Evolutionary conservation across 2,797 vertebrate genomes (phyloP).

Genomic region (Semotilus atromaculatus): DNA sequence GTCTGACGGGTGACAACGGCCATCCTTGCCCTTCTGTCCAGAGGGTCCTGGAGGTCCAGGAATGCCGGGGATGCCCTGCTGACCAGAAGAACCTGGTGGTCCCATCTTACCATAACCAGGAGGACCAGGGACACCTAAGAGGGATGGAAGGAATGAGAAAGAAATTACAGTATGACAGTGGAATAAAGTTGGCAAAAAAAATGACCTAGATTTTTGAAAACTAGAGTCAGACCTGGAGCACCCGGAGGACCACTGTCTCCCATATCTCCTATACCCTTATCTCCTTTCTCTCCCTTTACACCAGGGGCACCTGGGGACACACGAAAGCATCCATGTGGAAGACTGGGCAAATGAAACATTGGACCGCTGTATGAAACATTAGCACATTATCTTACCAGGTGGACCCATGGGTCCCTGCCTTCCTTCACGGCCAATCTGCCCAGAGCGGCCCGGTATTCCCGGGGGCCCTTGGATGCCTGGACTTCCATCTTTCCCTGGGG

Average conservation of each 20-base stretch:
- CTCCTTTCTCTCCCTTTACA: slow-evolving; percentile 87
- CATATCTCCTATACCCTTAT: slow-evolving; percentile 88
- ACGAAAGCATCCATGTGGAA: slow-evolving; percentile 22
- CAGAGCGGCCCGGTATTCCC: slow-evolving; percentile 86
- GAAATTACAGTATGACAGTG: background rate
- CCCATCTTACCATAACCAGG: slow-evolving; percentile 95
- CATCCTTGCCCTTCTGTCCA: slow-evolving; percentile 87
- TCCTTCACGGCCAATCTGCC: slow-evolving; percentile 92
- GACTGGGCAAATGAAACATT: slow-evolving; percentile 1
- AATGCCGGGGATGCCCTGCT: slow-evolving; percentile 93
- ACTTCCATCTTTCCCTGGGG: slow-evolving; percentile 89
- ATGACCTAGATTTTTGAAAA: background rate
- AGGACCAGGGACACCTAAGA: slow-evolving; percentile 87
- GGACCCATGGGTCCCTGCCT: slow-evolving; percentile 86
- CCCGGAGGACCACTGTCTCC: slow-evolving; percentile 92
- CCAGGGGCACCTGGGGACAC: slow-evolving; percentile 83
- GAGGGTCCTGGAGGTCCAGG: slow-evolving; percentile 83
- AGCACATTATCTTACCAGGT: slow-evolving; percentile 75
- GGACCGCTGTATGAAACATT: background rate
- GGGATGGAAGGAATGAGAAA: no score
- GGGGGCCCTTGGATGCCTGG: slow-evolving; percentile 82
- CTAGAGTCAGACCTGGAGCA: slow-evolving; percentile 81
- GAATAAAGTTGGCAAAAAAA: background rate
- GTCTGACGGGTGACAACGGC: slow-evolving; percentile 90
- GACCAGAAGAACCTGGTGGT: slow-evolving; percentile 87